These are phyloP conservation scores for Pseudorhiza aurosa DNA, from an alignment of 30 jellyfish, hydroid and myxozoan genomes.

Conservation along the genomic window DNA sequence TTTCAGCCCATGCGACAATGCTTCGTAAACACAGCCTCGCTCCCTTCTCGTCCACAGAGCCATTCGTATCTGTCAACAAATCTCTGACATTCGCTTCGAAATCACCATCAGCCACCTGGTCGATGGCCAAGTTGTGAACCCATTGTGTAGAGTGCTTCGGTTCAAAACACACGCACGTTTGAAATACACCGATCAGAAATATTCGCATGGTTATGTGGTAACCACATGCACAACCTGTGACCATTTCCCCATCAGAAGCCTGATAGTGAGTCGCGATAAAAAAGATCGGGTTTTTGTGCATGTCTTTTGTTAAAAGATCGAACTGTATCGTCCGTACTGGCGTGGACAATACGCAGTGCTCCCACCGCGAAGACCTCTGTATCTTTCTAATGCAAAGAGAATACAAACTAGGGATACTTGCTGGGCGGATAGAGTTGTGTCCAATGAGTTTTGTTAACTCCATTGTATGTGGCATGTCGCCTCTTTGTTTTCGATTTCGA, in stretches of 20 bases:
- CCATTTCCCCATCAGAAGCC: conserved; percentile 57
- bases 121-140: conserved; percentile 19
- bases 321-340: conserved; percentile 16
- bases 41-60: conserved; percentile 15
- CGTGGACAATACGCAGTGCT: conserved; percentile 9
- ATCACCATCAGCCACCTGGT: conserved; percentile 31
- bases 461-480: neutral
- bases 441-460: neutral
- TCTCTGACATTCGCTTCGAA: conserved; percentile 2
- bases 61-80: neutral
- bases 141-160: conserved; percentile 56
- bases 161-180: conserved; percentile 50
- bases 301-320: conserved; percentile 28
- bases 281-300: conserved; percentile 43
- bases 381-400: conserved; percentile 19
- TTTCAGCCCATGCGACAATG: conserved; percentile 17
- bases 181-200: conserved; percentile 41
- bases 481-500: neutral
- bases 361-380: conserved; percentile 30
- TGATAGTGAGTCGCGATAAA: conserved; percentile 45
- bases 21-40: conserved; percentile 28
- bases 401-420: conserved; percentile 19
- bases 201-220: conserved; percentile 27
- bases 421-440: neutral
- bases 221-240: conserved; percentile 47